Conservation (phyloP, 2,888 invertebrate species). For the Drosophila anomalata region DNA sequence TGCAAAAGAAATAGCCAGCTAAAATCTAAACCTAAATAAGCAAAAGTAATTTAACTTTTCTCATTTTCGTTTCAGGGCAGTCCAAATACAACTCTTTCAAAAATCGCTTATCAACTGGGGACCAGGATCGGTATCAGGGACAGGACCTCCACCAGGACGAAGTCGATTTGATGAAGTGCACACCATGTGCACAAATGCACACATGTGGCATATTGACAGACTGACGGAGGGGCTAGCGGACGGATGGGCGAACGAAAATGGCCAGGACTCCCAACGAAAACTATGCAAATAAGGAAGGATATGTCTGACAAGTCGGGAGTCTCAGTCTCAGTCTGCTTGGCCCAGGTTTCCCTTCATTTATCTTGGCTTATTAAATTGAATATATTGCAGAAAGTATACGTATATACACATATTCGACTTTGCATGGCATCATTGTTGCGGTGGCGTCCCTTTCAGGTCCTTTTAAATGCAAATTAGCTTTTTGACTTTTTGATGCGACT, state of each 20-base stretch:
- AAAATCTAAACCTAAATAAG: slow-evolving; percentile 53
- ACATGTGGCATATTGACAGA: slow-evolving; percentile 67
- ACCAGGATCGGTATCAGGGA: slow-evolving; percentile 34
- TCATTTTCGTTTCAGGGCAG: slow-evolving; percentile 48
- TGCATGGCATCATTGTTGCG: slow-evolving; percentile 64
- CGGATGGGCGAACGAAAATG: slow-evolving; percentile 15
- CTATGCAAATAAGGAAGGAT: slow-evolving; percentile 75
- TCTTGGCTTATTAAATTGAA: slow-evolving; percentile 80
- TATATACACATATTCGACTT: slow-evolving; percentile 32
- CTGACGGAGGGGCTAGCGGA: slow-evolving; percentile 23
- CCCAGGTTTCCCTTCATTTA: slow-evolving; percentile 63
- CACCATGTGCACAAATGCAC: slow-evolving; percentile 35
- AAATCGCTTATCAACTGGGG: slow-evolving; percentile 59
- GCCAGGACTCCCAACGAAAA: slow-evolving; percentile 48
- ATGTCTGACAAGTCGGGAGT: slow-evolving; percentile 52
- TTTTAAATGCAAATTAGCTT: slow-evolving; percentile 80
- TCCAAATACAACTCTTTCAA: slow-evolving; percentile 9
- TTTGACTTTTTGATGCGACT: slow-evolving; percentile 76
- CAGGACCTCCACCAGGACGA: slow-evolving; percentile 13
- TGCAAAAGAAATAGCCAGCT: slow-evolving; percentile 26
- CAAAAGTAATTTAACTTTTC: slow-evolving; percentile 76
- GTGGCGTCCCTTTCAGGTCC: slow-evolving; percentile 59
- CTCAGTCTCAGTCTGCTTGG: slow-evolving; percentile 25
- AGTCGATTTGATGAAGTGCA: slow-evolving; percentile 74
- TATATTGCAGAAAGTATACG: slow-evolving; percentile 68